phyloP scores from a whole-genome alignment of 2,113 vertebrate genomes.

The Atrichornis clamosus region DNA sequence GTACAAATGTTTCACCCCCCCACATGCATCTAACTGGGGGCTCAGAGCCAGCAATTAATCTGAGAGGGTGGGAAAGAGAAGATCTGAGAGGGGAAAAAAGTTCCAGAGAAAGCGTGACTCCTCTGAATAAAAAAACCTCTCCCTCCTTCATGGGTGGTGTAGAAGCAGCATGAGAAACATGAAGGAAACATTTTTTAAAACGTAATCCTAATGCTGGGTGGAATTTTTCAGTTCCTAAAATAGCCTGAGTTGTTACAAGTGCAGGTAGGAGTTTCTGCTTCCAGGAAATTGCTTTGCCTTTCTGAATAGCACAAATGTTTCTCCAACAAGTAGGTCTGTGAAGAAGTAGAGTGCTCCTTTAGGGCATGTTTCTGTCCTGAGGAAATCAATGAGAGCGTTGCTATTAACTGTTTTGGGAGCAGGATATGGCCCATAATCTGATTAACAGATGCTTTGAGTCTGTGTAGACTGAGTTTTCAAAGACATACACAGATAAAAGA shows the following conservation, averaged over 20 bases:
- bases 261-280: constrained; percentile 25
- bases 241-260: not conserved
- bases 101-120: not conserved
- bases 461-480: constrained; percentile 48
- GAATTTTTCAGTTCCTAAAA: constrained; percentile 4
- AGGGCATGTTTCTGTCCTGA: constrained; percentile 36
- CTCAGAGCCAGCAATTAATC: not conserved
- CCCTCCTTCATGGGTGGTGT: not conserved
- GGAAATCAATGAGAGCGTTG: constrained; percentile 33
- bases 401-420: constrained; percentile 33
- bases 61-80: not conserved
- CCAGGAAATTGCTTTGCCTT: constrained; percentile 30
- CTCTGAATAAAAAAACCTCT: not conserved
- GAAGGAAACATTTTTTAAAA: not conserved
- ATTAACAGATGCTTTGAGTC: constrained; percentile 52
- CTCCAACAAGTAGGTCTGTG: not conserved
- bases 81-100: not conserved
- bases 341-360: constrained; percentile 12
- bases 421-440: constrained; percentile 59
- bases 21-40: fast-evolving
- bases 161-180: not conserved
- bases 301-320: not conserved
- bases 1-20: not conserved
- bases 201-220: not conserved
- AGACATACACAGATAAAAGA: constrained; percentile 53